A percentile compares a stretch with the other conserved stretches of the same genome.
These are phyloP conservation scores for Vimba vimba DNA, from an alignment of 2,113 vertebrate species.

Conservation along the genomic window DNA sequence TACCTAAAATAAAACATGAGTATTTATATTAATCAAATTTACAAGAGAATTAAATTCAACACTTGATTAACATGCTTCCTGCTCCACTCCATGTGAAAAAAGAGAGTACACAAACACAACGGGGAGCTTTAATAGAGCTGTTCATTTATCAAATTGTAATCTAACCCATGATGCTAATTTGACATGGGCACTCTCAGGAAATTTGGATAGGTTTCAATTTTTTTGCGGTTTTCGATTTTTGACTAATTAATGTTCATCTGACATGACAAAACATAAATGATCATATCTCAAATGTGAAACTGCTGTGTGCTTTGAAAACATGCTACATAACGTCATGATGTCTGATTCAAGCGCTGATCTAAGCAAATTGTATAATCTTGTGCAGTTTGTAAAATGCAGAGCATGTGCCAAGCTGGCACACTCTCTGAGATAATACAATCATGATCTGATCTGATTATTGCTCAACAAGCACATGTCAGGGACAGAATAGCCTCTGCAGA, in stretches of 20 bases:
- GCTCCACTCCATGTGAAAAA: background rate
- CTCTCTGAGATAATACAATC: background rate
- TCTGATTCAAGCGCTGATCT: background rate
- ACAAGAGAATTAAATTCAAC: background rate
- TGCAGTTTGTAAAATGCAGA: background rate
- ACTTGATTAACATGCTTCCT: background rate
- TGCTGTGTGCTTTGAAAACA: background rate
- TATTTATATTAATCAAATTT: background rate
- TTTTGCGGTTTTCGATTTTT: background rate
- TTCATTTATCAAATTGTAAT: background rate
- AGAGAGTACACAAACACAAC: background rate
- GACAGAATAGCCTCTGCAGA: background rate
- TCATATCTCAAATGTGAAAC: background rate
- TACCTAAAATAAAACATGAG: background rate
- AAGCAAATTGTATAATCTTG: background rate
- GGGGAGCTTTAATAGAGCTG: background rate
- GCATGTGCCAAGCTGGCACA: background rate
- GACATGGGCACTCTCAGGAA: background rate
- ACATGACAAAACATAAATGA: background rate
- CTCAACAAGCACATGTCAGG: constrained; percentile 16
- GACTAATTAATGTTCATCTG: background rate
- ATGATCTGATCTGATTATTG: constrained; percentile 18
- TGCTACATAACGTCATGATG: background rate
- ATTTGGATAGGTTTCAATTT: background rate
- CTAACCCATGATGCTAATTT: background rate